Evolutionary conservation across 2,797 vertebrate genomes (phyloP), one percentile per base, ranked within the genome.

Genomic region (Tauraco hartlaubi): DNA sequence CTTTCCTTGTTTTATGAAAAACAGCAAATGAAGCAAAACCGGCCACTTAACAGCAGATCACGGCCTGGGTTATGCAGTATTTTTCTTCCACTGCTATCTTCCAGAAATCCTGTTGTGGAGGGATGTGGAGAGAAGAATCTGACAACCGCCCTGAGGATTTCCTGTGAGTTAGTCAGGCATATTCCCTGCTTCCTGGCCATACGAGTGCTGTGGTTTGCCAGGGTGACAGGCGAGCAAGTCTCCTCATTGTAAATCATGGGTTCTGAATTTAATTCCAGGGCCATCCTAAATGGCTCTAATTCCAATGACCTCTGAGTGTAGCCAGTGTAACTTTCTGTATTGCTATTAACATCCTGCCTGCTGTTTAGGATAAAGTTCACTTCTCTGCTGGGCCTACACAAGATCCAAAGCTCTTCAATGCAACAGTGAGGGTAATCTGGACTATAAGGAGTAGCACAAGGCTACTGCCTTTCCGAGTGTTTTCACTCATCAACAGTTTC

Each of bases 131-230:
- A 56, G 22, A 44, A 44, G 21, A 43, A 44, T 23, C 26, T 55
- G 33, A 28, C 17, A 15, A 3, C 22, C 33, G 33, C 26, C 26
- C 63, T 22, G 20, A 37, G 35, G 59, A 63, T 59, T 31, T 49
- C 26, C 44, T 11, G 1, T 5, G 29, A 39, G 54, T 46, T 28
- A 16, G 44, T 20, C 41, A 26, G 31, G 31, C 43, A 26, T 25
- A 1, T 5, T 63, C 52, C 19, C 66, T 19, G 14, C 41, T 35
- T 55, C 48, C 35, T 21, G 15, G 71, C 43, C 12, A 6, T 2
- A 0, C 3, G 0, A 14, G 5, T 5, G 31, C 18, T 11, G 0
- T 8, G 11, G 39, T 41, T 58, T 18, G 31, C 39, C 9, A 31
- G 33, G 43, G 43, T 8, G 7, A 18, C 35, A 16, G 33, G 41